These are phyloP conservation scores for Drosophila pandora DNA, from an alignment of 1,140 invertebrate genomes.

Conservation along the genomic window DNA sequence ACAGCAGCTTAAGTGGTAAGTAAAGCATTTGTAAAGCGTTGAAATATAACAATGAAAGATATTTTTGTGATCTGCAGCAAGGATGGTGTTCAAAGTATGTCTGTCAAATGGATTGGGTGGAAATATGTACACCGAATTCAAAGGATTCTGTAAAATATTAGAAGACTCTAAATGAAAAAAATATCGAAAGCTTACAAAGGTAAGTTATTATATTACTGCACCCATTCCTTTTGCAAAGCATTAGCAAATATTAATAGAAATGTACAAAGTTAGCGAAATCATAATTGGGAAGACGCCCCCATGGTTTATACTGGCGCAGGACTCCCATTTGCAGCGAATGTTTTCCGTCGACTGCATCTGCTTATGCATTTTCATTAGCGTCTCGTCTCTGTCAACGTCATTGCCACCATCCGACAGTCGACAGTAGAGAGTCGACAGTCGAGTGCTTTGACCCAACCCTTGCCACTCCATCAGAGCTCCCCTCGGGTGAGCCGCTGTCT, in stretches of 20 bases:
- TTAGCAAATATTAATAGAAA: not conserved
- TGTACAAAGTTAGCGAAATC: not conserved
- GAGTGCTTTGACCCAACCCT: slow-evolving; percentile 65
- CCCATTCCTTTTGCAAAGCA: not conserved
- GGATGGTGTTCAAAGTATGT: too few species aligned
- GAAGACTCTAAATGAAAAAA: too few species aligned
- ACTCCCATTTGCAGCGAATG: slow-evolving; percentile 4
- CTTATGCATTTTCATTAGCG: slow-evolving; percentile 77
- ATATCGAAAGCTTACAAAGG: too few species aligned
- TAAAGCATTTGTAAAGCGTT: too few species aligned
- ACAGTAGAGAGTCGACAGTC: slow-evolving; percentile 29
- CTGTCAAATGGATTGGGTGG: too few species aligned
- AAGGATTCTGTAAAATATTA: too few species aligned
- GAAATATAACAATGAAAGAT: too few species aligned
- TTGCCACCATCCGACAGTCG: slow-evolving; percentile 43
- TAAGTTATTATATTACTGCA: too few species aligned
- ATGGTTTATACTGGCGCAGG: not conserved
- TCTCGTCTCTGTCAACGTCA: slow-evolving; percentile 66
- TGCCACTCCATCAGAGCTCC: not conserved
- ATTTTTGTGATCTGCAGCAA: too few species aligned
- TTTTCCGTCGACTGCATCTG: slow-evolving; percentile 54
- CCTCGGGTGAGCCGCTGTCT: slow-evolving; percentile 32
- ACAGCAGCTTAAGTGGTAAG: too few species aligned
- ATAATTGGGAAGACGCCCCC: not conserved
- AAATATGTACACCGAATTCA: too few species aligned